Evolutionary conservation across 2,888 invertebrate species (phyloP).

Genomic region (Neoaliturus tenellus): DNA sequence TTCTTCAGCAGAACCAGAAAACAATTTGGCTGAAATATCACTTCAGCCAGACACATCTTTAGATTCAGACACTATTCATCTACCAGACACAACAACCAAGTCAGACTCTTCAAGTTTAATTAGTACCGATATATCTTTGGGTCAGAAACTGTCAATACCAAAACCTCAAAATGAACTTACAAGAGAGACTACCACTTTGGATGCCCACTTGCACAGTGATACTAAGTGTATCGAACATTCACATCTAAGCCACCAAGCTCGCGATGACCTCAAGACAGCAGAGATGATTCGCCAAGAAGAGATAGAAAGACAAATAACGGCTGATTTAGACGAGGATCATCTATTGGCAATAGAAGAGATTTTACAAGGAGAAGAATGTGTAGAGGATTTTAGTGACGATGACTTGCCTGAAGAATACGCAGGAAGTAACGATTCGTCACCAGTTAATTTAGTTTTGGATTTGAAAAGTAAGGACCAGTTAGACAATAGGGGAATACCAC

Average conservation of each 20-base stretch:
- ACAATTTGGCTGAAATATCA: constrained; percentile 7
- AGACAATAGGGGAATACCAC: constrained; percentile 24
- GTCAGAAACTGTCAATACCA: constrained; percentile 20
- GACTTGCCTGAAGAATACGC: constrained; percentile 61
- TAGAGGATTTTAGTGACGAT: constrained; percentile 60
- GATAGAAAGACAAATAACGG: constrained; percentile 70
- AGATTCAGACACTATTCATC: constrained; percentile 38
- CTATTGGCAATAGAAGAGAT: constrained; percentile 40
- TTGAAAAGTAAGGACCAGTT: constrained; percentile 39
- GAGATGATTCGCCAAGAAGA: constrained; percentile 69
- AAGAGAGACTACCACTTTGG: neutral
- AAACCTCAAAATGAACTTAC: neutral
- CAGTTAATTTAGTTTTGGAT: constrained; percentile 38
- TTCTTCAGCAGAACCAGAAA: constrained; percentile 36
- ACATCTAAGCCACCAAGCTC: neutral
- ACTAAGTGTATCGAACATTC: neutral
- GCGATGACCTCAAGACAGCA: constrained; percentile 67
- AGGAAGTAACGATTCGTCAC: constrained; percentile 41
- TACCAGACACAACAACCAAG: constrained; percentile 41
- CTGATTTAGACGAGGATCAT: constrained; percentile 70
- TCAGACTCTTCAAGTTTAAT: constrained; percentile 20
- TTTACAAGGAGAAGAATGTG: constrained; percentile 57
- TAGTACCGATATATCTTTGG: constrained; percentile 26
- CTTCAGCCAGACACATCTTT: constrained; percentile 39
- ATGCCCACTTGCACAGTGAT: neutral